Base-by-base conservation (phyloP, 2,113 vertebrate species). In the Sigmodon hispidus region DNA sequence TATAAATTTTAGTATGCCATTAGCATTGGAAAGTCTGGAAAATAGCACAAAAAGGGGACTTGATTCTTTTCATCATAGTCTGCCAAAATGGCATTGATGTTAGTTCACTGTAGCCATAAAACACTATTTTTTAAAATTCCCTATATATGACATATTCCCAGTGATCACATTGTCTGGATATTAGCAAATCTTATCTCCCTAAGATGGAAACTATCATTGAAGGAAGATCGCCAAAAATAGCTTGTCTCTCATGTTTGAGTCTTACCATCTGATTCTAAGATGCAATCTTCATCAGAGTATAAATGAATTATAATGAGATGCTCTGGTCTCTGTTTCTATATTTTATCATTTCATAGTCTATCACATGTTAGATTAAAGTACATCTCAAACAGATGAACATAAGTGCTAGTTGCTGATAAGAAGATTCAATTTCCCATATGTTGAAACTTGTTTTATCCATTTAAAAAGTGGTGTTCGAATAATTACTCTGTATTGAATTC, bases 101-200 rank as follows among this genome's bases (percentile, higher is more conserved):
- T 90, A 96, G 92, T 97, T 97, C 67, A 96, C 48, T 92, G 87
- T 87, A 95, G 73, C 94, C 72, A 21, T 84, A 96, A 96, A 97
- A 70, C 70, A 84, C 48, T 65, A 59, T 65, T 92, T 94, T 61
- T 91, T 98, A 70, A 76, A 72, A 90, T 90, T 63, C 19, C 85
- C 50, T 93, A 55, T 67, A 90, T 69, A 87, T 81, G 52, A 95
- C 48, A 95, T 34, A n/a, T 50, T 57, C 59, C 81, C 59, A 98
- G 90, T 72, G 65, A 13, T 90, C 67, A 40, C 45, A 90, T 40
- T 92, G 48, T 70, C 90, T 97, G n/a, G 72, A 92, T 97, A 91
- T 76, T 90, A 97, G 36, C 73, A 70, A 97, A 73, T 43, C n/a
- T 97, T 79, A 91, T 95, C 96, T 97, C 81, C 31, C 73, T 89